Conservation (phyloP, 2,797 vertebrate genomes). For the Pangasius macronema region DNA sequence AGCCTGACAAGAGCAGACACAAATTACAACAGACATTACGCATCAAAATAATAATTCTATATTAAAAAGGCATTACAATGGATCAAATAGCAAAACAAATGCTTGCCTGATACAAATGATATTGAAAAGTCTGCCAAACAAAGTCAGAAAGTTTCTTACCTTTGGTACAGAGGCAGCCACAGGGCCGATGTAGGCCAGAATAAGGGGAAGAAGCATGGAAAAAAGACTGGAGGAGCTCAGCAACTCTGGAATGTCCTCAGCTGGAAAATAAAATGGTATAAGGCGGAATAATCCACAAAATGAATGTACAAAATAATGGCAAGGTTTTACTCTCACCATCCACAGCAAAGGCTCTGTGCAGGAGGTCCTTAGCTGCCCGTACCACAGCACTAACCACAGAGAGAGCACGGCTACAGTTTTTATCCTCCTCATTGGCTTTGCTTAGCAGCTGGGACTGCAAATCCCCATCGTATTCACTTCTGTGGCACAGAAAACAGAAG, state of each 20-base stretch:
- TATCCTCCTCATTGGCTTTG: conserved; percentile 99
- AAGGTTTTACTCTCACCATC: conserved; percentile 81
- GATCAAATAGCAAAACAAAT: not conserved
- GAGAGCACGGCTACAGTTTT: conserved; percentile 94
- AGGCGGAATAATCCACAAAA: not conserved
- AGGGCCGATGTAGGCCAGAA: conserved; percentile 97
- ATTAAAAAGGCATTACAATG: not conserved
- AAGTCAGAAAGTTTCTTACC: conserved; percentile 68
- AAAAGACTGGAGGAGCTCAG: conserved; percentile 98
- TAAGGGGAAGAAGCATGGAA: conserved; percentile 97
- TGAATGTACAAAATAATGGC: not conserved
- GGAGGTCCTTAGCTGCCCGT: conserved; percentile 92
- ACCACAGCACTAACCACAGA: conserved; percentile 97
- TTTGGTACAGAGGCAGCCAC: conserved; percentile 97
- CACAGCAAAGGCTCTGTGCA: conserved; percentile 96
- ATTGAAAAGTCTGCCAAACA: not conserved
- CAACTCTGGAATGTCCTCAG: conserved; percentile 97
- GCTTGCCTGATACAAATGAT: not conserved
- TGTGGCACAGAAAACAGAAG: conserved; percentile 57
- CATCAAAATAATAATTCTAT: not conserved
- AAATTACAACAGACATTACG: not conserved
- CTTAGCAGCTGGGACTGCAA: conserved; percentile 95
- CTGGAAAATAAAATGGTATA: conserved; percentile 66
- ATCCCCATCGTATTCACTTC: conserved; percentile 98
- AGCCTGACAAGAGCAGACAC: conserved; percentile 75